Conservation (phyloP, 2,797 vertebrate genomes). For the Thalassophryne amazonica region DNA sequence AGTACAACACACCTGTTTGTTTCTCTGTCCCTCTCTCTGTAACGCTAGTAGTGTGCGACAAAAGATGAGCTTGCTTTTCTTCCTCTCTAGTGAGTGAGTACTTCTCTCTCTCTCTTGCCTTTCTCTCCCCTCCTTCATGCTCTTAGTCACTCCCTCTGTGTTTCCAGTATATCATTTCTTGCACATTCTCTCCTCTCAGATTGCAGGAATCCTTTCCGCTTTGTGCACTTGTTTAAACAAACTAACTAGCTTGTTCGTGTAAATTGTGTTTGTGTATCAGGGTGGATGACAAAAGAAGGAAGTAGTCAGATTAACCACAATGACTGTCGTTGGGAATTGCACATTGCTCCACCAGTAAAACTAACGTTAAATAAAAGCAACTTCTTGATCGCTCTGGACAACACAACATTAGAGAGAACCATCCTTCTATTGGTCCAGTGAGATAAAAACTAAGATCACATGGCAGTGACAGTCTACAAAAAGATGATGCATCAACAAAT, state of each 20-base stretch:
- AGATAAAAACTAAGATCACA: neutral
- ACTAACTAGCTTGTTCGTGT: no score
- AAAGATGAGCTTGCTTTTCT: conserved; percentile 53
- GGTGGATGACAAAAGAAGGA: conserved; percentile 58
- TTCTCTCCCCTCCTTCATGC: neutral
- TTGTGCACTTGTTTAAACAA: no score
- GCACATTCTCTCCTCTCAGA: neutral
- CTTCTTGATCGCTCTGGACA: neutral
- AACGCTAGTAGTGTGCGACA: conserved; percentile 52
- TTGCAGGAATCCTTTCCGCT: no score
- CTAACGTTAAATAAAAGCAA: conserved; percentile 22
- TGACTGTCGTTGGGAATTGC: conserved; percentile 30
- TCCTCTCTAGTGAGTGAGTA: conserved; percentile 25
- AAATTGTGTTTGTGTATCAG: conserved; percentile 1
- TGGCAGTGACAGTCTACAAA: no score
- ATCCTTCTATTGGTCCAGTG: neutral
- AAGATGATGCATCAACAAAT: neutral
- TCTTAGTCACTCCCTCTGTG: neutral
- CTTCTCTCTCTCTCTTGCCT: neutral
- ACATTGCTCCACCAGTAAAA: conserved; percentile 23
- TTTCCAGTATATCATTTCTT: conserved; percentile 1
- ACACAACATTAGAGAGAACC: conserved; percentile 4
- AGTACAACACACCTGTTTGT: conserved; percentile 74
- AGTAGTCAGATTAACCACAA: conserved; percentile 60
- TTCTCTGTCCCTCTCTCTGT: conserved; percentile 43